These are phyloP conservation scores for Acinonyx jubatus DNA, from an alignment of 2,113 vertebrate genomes.

Conservation along the genomic window DNA sequence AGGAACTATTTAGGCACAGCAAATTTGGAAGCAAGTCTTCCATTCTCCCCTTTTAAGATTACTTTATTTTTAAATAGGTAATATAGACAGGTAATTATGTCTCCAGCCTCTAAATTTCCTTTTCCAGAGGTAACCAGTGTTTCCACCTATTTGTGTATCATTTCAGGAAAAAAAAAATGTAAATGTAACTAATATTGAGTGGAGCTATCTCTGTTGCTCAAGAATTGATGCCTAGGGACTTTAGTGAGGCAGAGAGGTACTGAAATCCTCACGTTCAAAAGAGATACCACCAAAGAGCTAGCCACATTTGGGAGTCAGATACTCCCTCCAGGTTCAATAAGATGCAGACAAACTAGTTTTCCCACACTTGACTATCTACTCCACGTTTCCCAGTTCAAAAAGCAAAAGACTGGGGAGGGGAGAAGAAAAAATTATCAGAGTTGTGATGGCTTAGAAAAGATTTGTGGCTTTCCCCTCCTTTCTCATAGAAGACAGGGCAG, in stretches of 20 bases:
- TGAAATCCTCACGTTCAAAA: background rate
- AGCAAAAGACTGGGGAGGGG: background rate
- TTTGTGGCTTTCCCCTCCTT: background rate
- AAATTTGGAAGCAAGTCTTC: background rate
- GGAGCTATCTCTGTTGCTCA: background rate
- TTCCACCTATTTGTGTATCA: background rate
- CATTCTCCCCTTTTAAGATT: background rate
- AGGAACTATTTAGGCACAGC: background rate
- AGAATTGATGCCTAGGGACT: background rate
- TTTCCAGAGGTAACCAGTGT: background rate
- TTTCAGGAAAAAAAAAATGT: background rate
- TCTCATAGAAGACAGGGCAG: background rate
- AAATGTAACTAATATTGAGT: background rate
- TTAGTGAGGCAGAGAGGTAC: background rate
- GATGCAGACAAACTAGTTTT: background rate
- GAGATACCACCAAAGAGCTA: background rate
- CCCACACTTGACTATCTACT: background rate
- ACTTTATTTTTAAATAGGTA: background rate
- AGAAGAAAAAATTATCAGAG: background rate
- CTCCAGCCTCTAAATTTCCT: background rate
- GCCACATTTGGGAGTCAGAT: background rate
- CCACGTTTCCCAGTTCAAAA: background rate
- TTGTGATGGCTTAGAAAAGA: background rate
- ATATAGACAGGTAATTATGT: background rate
- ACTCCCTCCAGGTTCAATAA: background rate